phyloP scores from a whole-genome alignment of 2,797 vertebrate genomes.

The Enteromius radiatus region DNA sequence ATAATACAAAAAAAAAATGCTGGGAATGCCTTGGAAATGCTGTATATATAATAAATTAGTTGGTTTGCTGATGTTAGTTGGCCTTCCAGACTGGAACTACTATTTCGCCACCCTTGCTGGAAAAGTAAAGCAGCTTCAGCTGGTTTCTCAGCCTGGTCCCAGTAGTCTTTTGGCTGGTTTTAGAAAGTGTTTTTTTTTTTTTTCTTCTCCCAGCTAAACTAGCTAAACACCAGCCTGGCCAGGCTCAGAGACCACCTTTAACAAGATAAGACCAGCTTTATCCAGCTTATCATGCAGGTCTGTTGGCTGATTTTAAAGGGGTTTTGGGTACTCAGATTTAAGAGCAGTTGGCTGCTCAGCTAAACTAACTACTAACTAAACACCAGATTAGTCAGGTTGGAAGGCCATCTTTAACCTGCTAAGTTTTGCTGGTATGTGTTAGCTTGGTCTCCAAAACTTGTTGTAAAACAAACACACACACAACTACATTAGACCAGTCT shows the following conservation, averaged over 20 bases:
- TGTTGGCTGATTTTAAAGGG: background rate
- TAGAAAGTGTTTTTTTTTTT: constrained; percentile 5
- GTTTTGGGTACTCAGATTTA: background rate
- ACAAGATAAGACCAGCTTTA: background rate
- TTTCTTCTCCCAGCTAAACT: background rate
- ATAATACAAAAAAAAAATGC: background rate
- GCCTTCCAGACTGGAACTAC: background rate
- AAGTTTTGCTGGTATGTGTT: background rate
- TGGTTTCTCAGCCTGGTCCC: background rate
- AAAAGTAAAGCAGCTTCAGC: background rate
- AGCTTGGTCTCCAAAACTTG: background rate
- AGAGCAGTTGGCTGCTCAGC: background rate
- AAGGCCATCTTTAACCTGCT: background rate
- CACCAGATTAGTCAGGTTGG: background rate
- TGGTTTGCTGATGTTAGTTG: background rate
- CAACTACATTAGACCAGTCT: background rate
- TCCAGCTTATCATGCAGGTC: background rate
- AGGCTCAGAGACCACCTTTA: background rate
- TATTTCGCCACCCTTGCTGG: background rate
- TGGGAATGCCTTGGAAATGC: background rate
- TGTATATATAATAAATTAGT: background rate
- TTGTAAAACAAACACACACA: background rate
- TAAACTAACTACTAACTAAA: background rate
- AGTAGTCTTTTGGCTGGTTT: background rate
- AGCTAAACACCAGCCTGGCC: background rate